phyloP scores from a whole-genome alignment of 37 sponge, comb jelly and placozoan species.

The Crambe crambe region DNA sequence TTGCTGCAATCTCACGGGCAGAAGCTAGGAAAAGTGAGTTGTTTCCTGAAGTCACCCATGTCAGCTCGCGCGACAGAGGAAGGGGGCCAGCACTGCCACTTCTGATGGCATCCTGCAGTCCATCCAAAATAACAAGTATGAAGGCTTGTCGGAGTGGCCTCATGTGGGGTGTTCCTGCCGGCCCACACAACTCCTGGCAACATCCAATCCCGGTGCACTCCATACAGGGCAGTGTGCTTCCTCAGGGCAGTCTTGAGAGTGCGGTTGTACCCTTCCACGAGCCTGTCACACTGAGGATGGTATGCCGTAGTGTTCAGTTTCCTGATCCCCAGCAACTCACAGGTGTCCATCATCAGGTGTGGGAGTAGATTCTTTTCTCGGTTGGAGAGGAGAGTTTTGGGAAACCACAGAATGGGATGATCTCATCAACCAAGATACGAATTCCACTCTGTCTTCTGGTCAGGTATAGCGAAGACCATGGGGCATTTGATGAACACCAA shows the following conservation, averaged over 20 bases:
- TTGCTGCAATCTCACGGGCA: too few species aligned
- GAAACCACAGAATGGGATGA: conserved; percentile 53
- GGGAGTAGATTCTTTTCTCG: conserved; percentile 47
- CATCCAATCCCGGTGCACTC: conserved; percentile 46
- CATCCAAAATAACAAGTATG: too few species aligned
- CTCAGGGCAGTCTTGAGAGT: conserved; percentile 24
- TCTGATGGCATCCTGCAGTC: too few species aligned
- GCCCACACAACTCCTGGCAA: conserved; percentile 57
- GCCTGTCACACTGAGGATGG: background rate
- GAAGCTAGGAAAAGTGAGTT: too few species aligned
- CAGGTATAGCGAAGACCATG: conserved; percentile 36
- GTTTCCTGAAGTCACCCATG: too few species aligned
- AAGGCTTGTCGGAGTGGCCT: too few species aligned
- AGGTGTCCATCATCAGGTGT: conserved; percentile 45
- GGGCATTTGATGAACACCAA: too few species aligned
- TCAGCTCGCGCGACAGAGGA: too few species aligned
- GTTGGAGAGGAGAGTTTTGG: conserved; percentile 51
- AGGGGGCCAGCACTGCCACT: too few species aligned
- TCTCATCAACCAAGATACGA: conserved; percentile 27
- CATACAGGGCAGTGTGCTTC: conserved; percentile 35
- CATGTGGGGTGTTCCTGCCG: conserved; percentile 53
- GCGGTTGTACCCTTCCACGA: background rate
- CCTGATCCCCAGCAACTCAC: conserved; percentile 28
- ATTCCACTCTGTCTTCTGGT: conserved; percentile 36
- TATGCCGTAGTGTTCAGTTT: conserved; percentile 20